Conservation (phyloP, 2,797 vertebrate species). For the Macrochelys suwanniensis region DNA sequence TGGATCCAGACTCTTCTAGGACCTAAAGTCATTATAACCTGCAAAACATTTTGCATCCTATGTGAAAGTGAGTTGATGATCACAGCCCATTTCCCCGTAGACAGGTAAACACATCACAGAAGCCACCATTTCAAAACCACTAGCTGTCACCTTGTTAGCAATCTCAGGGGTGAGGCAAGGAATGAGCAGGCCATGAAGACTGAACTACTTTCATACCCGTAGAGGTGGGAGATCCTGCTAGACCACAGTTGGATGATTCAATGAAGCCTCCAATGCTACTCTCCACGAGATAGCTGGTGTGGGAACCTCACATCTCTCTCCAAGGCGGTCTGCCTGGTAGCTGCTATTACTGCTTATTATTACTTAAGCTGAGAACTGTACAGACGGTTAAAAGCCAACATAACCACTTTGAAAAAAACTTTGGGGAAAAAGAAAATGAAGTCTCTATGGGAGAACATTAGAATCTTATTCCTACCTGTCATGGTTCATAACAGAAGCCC, state of each 20-base stretch:
- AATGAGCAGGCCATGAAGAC: neutral
- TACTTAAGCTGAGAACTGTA: neutral
- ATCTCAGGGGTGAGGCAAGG: neutral
- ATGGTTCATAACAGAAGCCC: conserved; percentile 54
- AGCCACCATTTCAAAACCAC: neutral
- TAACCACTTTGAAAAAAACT: conserved; percentile 25
- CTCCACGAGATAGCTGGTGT: conserved; percentile 11
- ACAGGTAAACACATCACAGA: rapidly evolving
- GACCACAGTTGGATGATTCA: neutral
- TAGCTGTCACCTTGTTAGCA: neutral
- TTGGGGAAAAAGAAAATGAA: neutral
- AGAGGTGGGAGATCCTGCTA: neutral
- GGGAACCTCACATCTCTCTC: conserved; percentile 25
- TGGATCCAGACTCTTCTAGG: neutral
- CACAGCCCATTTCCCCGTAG: neutral
- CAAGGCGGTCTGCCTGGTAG: neutral
- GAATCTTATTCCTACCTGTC: conserved; percentile 29
- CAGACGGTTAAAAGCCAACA: conserved; percentile 31
- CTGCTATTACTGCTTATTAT: neutral
- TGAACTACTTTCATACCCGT: rapidly evolving
- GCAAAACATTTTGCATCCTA: neutral
- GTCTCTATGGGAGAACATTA: neutral
- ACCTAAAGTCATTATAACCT: neutral
- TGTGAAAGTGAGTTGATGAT: neutral
- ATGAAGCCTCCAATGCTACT: neutral